Conservation (phyloP, 2,888 invertebrate genomes). For the Lasioglossum morio region DNA sequence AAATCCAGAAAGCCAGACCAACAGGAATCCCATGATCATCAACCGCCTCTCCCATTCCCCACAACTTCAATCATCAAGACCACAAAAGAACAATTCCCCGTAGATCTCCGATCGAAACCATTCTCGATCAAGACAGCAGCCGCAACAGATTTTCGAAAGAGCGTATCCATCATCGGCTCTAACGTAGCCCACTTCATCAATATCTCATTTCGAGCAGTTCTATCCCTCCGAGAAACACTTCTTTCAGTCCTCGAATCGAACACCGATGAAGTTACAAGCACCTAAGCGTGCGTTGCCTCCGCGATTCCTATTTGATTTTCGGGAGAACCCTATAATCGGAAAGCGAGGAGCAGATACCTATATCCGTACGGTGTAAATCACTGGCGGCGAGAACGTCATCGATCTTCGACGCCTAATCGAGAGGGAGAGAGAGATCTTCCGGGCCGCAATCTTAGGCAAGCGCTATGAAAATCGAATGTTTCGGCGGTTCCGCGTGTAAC, state of each 20-base stretch:
- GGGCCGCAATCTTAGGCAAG: constrained; percentile 21
- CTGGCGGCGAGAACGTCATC: constrained; percentile 13
- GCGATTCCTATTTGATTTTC: constrained; percentile 21
- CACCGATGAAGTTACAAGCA: constrained; percentile 16
- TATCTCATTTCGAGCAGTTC: neutral
- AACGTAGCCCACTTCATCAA: neutral
- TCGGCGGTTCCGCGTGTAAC: constrained; percentile 28
- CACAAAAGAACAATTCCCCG: neutral
- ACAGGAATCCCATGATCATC: neutral
- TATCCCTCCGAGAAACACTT: neutral
- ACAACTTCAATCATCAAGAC: neutral
- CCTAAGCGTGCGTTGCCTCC: neutral
- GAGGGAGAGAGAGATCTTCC: constrained; percentile 5
- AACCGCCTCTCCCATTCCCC: neutral
- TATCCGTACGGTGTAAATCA: constrained; percentile 21
- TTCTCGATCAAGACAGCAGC: neutral
- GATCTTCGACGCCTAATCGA: constrained; percentile 27
- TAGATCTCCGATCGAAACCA: neutral
- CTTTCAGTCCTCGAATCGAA: neutral
- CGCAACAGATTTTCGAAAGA: neutral
- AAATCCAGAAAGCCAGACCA: neutral
- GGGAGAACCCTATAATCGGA: constrained; percentile 6
- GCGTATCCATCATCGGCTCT: neutral
- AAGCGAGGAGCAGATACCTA: neutral
- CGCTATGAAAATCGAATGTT: constrained; percentile 16